phyloP scores from a whole-genome alignment of 1,140 invertebrate genomes.

The Bombus sibiricus region DNA sequence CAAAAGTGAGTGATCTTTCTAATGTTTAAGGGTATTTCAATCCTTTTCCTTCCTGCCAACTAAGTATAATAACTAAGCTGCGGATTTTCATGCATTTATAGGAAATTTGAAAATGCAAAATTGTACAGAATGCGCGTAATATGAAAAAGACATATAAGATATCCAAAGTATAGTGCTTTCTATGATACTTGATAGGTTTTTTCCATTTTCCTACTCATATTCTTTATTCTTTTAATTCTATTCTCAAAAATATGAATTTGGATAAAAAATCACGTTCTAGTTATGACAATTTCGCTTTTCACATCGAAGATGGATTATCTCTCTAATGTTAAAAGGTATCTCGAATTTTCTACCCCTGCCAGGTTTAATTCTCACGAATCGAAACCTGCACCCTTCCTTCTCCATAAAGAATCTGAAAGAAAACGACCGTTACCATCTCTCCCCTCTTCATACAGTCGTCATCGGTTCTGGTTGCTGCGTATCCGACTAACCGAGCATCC shows the following conservation, averaged over 20 bases:
- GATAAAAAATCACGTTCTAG: not conserved
- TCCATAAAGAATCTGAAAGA: not conserved
- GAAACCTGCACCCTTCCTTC: constrained; percentile 11
- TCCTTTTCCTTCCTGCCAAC: too few species aligned
- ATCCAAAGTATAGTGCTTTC: too few species aligned
- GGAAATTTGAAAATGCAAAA: too few species aligned
- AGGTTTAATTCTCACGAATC: constrained; percentile 30
- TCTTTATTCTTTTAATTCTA: too few species aligned
- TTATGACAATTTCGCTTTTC: not conserved
- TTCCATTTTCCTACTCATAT: too few species aligned
- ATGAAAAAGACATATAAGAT: too few species aligned
- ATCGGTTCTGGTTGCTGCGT: not conserved
- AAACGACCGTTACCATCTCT: constrained; percentile 39
- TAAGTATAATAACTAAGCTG: too few species aligned
- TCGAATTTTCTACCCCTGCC: not conserved
- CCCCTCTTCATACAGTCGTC: not conserved
- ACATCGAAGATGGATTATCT: not conserved
- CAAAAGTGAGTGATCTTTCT: too few species aligned
- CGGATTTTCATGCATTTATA: too few species aligned
- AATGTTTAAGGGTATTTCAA: accelerated
- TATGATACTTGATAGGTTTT: too few species aligned
- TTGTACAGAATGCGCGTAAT: too few species aligned
- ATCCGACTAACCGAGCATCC: constrained; percentile 30
- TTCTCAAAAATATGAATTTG: too few species aligned
- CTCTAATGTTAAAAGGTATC: not conserved